Conservation (phyloP, 2,888 invertebrate genomes). For the Limenitis camilla region DNA sequence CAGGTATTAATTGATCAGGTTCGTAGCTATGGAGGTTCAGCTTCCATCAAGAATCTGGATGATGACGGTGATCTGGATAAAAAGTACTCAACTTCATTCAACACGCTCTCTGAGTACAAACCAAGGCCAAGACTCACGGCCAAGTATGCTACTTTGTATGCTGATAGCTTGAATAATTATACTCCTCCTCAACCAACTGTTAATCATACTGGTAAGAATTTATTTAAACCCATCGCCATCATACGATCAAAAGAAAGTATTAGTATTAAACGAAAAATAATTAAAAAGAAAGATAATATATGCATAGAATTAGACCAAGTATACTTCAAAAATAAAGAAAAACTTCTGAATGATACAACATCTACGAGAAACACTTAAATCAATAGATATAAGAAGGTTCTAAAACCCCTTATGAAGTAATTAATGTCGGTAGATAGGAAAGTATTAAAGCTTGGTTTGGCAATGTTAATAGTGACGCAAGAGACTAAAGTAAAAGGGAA, state of each 20-base stretch:
- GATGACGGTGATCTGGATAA: slow-evolving; percentile 65
- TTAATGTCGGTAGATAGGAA: too few species aligned
- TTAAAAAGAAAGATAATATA: too few species aligned
- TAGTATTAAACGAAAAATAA: too few species aligned
- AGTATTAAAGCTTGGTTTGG: not conserved
- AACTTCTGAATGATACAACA: too few species aligned
- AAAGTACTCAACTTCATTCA: slow-evolving; percentile 48
- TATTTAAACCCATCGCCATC: too few species aligned
- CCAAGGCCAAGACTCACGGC: slow-evolving; percentile 58
- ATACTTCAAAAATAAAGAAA: too few species aligned
- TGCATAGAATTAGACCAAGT: too few species aligned
- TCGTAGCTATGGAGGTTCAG: slow-evolving; percentile 62
- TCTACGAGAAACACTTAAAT: too few species aligned
- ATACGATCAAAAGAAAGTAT: too few species aligned
- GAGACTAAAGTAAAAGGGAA: too few species aligned
- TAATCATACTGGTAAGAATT: slow-evolving; percentile 27
- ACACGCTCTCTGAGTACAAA: slow-evolving; percentile 48
- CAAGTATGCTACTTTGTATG: slow-evolving; percentile 60
- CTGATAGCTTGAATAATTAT: slow-evolving; percentile 61
- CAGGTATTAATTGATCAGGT: slow-evolving; percentile 33
- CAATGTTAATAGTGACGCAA: not conserved
- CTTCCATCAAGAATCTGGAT: slow-evolving; percentile 66
- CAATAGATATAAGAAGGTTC: too few species aligned
- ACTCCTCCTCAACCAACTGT: slow-evolving; percentile 31
- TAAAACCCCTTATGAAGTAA: too few species aligned